A percentile compares a stretch with the other conserved stretches of the same genome.
phyloP scores from a whole-genome alignment of 2,888 invertebrate genomes.

The Oxycera nigricornis region DNA sequence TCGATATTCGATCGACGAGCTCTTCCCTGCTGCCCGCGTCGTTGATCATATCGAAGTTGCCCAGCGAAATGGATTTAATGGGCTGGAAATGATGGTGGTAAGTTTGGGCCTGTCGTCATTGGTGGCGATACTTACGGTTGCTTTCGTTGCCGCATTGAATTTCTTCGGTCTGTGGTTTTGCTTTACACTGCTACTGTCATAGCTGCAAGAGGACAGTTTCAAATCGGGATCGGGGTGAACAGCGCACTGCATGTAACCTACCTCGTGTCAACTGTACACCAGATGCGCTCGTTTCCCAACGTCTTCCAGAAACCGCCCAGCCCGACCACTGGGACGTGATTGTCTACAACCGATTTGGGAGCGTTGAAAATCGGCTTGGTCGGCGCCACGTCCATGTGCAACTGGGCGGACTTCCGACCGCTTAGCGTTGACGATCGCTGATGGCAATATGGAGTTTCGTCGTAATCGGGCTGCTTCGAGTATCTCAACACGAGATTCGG shows the following conservation, averaged over 20 bases:
- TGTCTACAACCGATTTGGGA: not conserved
- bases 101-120: not conserved
- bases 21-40: constrained; percentile 40
- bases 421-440: not conserved
- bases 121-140: not conserved
- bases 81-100: constrained; percentile 40
- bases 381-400: not conserved
- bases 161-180: constrained; percentile 38
- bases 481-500: too few species aligned
- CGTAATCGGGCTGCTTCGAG: not conserved
- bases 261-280: constrained; percentile 47
- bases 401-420: not conserved
- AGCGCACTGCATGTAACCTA: not conserved
- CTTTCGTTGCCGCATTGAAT: not conserved
- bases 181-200: constrained; percentile 22
- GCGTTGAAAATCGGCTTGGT: not conserved
- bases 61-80: constrained; percentile 49
- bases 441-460: not conserved
- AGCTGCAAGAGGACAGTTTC: constrained; percentile 18
- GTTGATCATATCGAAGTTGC: constrained; percentile 49
- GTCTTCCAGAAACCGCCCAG: constrained; percentile 50
- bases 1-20: constrained; percentile 56
- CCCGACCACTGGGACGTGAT: constrained; percentile 41
- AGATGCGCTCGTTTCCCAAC: constrained; percentile 47
- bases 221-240: not conserved